Percentiles rank a stretch among this genome's conserved stretches.
phyloP scores from a whole-genome alignment of 2,113 vertebrate genomes.

The Lonchura striata region DNA sequence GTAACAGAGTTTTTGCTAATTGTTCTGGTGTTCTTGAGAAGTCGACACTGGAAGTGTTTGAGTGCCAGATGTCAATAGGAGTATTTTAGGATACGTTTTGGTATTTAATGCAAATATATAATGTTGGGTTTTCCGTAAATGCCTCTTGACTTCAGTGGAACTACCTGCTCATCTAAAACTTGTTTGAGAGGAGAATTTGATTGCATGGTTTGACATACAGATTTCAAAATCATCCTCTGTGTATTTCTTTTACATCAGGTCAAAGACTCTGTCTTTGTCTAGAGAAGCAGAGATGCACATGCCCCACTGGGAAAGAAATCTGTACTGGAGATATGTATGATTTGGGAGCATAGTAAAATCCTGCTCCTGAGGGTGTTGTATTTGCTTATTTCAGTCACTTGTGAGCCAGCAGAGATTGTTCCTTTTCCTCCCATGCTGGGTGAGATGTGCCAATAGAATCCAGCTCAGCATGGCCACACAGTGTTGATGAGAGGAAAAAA shows the following conservation, averaged over 20 bases:
- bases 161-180: constrained; percentile 1
- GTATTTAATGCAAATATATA: neutral
- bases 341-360: neutral
- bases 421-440: neutral
- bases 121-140: neutral
- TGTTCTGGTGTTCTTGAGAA: neutral
- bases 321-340: neutral
- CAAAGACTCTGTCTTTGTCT: neutral
- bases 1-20: neutral
- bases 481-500: neutral
- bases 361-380: neutral
- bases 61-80: neutral
- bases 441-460: neutral
- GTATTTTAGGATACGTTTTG: neutral
- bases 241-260: neutral
- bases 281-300: fast-evolving
- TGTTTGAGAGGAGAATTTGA: neutral
- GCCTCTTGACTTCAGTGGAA: constrained; percentile 7
- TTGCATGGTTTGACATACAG: neutral
- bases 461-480: neutral
- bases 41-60: neutral
- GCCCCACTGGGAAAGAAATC: neutral
- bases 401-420: neutral
- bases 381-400: neutral
- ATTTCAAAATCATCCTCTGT: neutral